phyloP scores from a whole-genome alignment of 2,113 vertebrate genomes.

The Rattus norvegicus region GRCr8 NC_086020.1:209090501-209091000 shows the following conservation, averaged over 20 bases:
- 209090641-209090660: not conserved
- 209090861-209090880: not conserved
- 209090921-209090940: not conserved
- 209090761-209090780: not conserved
- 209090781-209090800: not conserved
- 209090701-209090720: not conserved
- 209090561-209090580: not conserved
- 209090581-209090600: not conserved
- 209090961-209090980: not conserved
- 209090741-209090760: not conserved
- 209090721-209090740: not conserved
- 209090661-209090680: not conserved
- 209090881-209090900: not conserved
- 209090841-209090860: not conserved
- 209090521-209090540: not conserved
- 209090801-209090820: not conserved
- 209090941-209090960: not conserved
- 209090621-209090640: not conserved
- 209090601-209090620: not conserved
- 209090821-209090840: not conserved
- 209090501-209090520: not conserved
- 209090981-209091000: not conserved
- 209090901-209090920: not conserved
- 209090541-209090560: not conserved
- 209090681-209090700: not conserved